Evolutionary conservation across 1,140 invertebrate genomes (phyloP).

Genomic region (Choristoneura fumiferana): DNA sequence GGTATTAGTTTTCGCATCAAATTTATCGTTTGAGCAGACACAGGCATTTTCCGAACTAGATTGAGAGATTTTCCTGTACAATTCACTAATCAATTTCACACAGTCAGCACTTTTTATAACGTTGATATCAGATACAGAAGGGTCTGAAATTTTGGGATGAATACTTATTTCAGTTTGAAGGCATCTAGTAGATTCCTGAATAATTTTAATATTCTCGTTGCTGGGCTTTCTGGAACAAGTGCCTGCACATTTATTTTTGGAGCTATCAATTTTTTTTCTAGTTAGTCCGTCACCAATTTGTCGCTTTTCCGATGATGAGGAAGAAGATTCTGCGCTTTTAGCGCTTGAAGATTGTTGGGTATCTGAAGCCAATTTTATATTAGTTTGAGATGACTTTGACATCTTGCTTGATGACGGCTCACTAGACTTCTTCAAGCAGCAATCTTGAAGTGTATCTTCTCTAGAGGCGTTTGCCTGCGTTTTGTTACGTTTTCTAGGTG

Average conservation of each 20-base stretch:
- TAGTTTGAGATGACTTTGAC: conserved; percentile 60
- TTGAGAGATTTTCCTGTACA: conserved; percentile 37
- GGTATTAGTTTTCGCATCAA: background rate
- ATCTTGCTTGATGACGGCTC: conserved; percentile 32
- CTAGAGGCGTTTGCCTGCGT: background rate
- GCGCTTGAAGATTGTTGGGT: conserved; percentile 25
- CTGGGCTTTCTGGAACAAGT: too few species aligned
- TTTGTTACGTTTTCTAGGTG: background rate
- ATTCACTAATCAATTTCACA: conserved; percentile 43
- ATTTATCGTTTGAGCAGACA: background rate
- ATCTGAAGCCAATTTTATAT: conserved; percentile 34
- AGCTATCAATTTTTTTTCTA: too few species aligned
- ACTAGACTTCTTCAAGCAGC: conserved; percentile 4
- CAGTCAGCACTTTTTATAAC: conserved; percentile 48
- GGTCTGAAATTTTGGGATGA: conserved; percentile 61
- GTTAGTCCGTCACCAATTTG: too few species aligned
- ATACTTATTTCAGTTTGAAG: conserved; percentile 68
- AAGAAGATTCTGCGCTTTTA: conserved; percentile 28
- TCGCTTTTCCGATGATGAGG: conserved; percentile 17
- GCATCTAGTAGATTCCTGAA: conserved; percentile 49
- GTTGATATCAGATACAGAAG: conserved; percentile 56
- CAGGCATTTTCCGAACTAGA: conserved; percentile 25
- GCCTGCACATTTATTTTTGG: too few species aligned
- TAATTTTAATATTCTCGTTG: conserved; percentile 18
- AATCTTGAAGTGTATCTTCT: background rate